Base-by-base conservation (phyloP, 2,888 invertebrate genomes). In the Diadromus collaris region DNA sequence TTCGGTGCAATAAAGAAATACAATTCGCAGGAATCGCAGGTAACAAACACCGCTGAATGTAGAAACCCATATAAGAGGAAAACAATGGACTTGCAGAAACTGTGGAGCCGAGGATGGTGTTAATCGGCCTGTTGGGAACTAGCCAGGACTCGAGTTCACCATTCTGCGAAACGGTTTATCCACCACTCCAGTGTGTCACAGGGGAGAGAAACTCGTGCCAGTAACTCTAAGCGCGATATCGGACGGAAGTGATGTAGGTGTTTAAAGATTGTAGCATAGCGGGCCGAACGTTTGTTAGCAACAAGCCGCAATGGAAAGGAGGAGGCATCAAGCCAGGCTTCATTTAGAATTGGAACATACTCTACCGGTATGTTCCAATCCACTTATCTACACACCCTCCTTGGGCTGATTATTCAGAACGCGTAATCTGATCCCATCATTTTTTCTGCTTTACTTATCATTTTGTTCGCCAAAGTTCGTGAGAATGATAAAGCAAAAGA, bases 61-160 rank as follows among this genome's bases (percentile, higher is more conserved):
- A 13, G 2, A 34, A 60, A 32, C 24, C 4, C 13, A 38, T 29
- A 24, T 2, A 54, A n/a, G 56, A 61, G 32, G 46, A 44, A 64
- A 69, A 44, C 24, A 46, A 48, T 70, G 32, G 32, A 56, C 24
- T 24, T 13, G 21, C 48, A 58, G 10, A 69, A 65, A 67, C 27
- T 38, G 21, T 60, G 70, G 44, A 54, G 64, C 34, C 67, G 60
- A 58, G 68, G 24, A 72, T 64, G 72, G 56, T 79, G 82, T 85
- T 34, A 86, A 87, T 86, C 85, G 85, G 81, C 79, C 86, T 85
- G 81, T 69, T 76, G 85, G 86, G 86, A 87, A 41, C 54, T 56
- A 56, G 64, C 72, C 56, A 32, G 48, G 63, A 27, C 41, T 64
- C 51, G 27, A 54, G 68, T 46, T 65, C 44, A 56, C 10, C 68